A percentile compares a stretch with the other conserved stretches of the same genome.
These are phyloP conservation scores for Lordiphosa clarofinis DNA, from an alignment of 1,140 invertebrate genomes.

Conservation along the genomic window DNA sequence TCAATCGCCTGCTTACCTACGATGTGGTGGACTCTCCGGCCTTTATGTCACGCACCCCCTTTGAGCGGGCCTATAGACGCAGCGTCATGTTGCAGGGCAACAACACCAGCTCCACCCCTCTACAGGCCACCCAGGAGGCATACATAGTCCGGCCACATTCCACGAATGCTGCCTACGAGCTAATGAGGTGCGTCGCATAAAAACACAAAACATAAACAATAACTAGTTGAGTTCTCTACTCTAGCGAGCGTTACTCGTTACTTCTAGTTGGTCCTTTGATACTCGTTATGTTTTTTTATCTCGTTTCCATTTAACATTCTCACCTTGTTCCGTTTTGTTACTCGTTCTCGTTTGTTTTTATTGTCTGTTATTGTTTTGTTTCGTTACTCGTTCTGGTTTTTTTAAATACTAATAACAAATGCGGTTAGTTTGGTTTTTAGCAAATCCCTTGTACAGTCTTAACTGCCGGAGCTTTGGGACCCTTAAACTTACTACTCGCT, in stretches of 20 bases:
- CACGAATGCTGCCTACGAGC: constrained; percentile 72
- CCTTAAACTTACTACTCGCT: no score
- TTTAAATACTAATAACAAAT: constrained; percentile 46
- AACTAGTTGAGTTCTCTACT: constrained; percentile 14
- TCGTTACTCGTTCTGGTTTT: constrained; percentile 12
- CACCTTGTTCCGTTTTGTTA: constrained; percentile 18
- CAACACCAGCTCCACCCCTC: constrained; percentile 40
- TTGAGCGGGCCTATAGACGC: constrained; percentile 72
- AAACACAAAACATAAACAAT: constrained; percentile 7
- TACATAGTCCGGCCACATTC: constrained; percentile 66
- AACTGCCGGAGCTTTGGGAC: no score
- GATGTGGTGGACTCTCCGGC: constrained; percentile 65
- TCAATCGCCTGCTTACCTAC: constrained; percentile 59
- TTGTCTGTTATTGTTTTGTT: constrained; percentile 19
- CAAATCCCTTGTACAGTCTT: no score
- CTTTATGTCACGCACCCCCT: constrained; percentile 73
- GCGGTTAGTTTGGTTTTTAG: constrained; percentile 2
- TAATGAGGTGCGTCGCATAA: constrained; percentile 76
- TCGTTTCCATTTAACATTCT: constrained; percentile 32
- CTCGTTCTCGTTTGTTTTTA: constrained; percentile 19
- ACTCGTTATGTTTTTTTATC: constrained; percentile 7
- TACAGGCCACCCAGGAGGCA: constrained; percentile 45
- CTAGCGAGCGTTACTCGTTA: constrained; percentile 23
- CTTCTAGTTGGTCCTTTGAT: constrained; percentile 32
- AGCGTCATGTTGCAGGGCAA: constrained; percentile 45